These are phyloP conservation scores for Pogonocherus hispidulus DNA, from an alignment of 2,888 invertebrate species.

Conservation along the genomic window DNA sequence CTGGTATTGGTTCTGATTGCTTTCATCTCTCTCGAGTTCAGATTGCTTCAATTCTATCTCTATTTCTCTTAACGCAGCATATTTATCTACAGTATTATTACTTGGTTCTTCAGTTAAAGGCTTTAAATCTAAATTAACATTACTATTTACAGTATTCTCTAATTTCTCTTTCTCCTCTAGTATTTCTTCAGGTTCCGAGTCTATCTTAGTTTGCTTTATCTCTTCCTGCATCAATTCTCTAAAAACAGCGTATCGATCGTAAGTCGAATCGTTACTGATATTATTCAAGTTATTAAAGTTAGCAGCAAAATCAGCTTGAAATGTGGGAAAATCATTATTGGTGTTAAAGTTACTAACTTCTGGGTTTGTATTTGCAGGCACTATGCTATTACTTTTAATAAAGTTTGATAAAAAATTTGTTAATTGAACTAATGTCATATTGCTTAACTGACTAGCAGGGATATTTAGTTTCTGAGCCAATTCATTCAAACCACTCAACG, in stretches of 20 bases:
- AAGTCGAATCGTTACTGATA: conserved; percentile 58
- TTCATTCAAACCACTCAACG: conserved; percentile 86
- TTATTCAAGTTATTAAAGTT: conserved; percentile 76
- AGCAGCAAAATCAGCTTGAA: conserved; percentile 77
- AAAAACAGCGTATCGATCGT: conserved; percentile 90
- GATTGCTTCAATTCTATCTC: conserved; percentile 70
- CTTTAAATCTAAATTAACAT: conserved; percentile 49
- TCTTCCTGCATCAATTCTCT: conserved; percentile 86
- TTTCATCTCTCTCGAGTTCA: conserved; percentile 68
- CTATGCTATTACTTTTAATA: conserved; percentile 63
- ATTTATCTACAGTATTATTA: conserved; percentile 71
- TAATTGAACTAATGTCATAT: conserved; percentile 89
- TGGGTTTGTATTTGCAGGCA: conserved; percentile 55
- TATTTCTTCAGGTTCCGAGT: conserved; percentile 63
- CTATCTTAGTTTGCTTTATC: conserved; percentile 72
- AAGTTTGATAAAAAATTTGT: conserved; percentile 82
- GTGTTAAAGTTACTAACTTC: conserved; percentile 63
- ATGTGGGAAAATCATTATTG: conserved; percentile 71
- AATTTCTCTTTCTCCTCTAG: conserved; percentile 53
- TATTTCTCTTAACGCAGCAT: conserved; percentile 86
- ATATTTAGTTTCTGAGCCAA: conserved; percentile 82
- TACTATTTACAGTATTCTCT: conserved; percentile 42
- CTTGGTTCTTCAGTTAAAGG: conserved; percentile 38
- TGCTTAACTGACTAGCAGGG: conserved; percentile 83
- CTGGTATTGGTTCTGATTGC: conserved; percentile 69